A percentile compares a stretch with the other conserved stretches of the same genome.
These are phyloP conservation scores for Lepidocolaptes lacrymiger DNA, from an alignment of 2,797 vertebrate species.

Conservation along the genomic window DNA sequence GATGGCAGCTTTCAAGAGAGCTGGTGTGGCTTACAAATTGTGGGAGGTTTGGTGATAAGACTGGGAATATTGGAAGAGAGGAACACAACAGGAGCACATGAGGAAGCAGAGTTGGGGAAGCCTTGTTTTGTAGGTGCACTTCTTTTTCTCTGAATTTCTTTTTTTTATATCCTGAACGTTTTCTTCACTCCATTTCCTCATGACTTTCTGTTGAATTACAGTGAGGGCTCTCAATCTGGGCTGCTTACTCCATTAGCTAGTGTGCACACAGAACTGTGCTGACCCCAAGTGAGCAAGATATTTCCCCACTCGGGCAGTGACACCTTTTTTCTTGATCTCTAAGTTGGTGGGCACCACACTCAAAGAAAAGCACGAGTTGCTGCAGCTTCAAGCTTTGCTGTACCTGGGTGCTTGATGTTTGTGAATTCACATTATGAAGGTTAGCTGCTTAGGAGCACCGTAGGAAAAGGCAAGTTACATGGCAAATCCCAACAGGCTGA, in stretches of 20 bases:
- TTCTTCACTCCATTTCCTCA: background rate
- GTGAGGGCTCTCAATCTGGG: background rate
- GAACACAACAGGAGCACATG: fast-evolving
- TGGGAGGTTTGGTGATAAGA: background rate
- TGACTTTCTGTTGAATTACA: background rate
- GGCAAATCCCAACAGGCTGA: background rate
- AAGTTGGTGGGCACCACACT: background rate
- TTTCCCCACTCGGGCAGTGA: background rate
- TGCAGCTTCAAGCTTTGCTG: background rate
- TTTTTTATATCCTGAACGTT: background rate
- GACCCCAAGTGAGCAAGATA: background rate
- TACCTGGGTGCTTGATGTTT: background rate
- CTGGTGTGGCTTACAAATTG: background rate
- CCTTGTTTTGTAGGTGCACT: background rate
- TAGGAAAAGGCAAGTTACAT: background rate
- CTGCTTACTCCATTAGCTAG: fast-evolving
- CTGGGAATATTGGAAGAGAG: background rate
- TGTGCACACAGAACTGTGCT: background rate
- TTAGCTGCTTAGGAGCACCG: background rate
- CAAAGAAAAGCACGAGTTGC: background rate
- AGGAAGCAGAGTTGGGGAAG: background rate
- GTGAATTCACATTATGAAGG: background rate
- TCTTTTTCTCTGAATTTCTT: background rate
- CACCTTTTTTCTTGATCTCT: background rate
- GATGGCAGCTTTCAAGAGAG: background rate